Conservation (phyloP, 2,888 invertebrate species). For the Synanthedon vespiformis region DNA sequence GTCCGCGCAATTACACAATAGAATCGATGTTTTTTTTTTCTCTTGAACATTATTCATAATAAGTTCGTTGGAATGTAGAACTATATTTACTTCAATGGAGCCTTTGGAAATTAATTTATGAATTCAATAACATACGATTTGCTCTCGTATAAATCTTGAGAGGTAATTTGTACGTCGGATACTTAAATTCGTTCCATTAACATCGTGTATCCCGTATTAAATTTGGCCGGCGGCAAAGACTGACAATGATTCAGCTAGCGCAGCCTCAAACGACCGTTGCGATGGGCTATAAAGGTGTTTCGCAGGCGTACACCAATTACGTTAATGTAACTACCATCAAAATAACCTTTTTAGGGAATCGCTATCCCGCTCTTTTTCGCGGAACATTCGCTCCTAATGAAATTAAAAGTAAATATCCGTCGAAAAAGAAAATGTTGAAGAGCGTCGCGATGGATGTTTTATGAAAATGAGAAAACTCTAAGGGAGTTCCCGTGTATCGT, state of each 20-base stretch:
- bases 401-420: conserved; percentile 44
- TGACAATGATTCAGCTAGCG: conserved; percentile 54
- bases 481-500: conserved; percentile 16
- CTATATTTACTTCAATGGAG: conserved; percentile 4
- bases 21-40: conserved; percentile 27
- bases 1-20: conserved; percentile 36
- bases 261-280: conserved; percentile 49
- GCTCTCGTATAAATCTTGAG: conserved; percentile 48
- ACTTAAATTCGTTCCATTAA: conserved; percentile 54
- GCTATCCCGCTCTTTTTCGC: conserved; percentile 42
- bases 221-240: conserved; percentile 43
- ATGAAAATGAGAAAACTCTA: conserved; percentile 38
- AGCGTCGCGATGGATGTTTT: conserved; percentile 28
- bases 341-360: conserved; percentile 58
- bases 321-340: conserved; percentile 63
- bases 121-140: conserved; percentile 35
- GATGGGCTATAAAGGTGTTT: conserved; percentile 61
- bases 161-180: conserved; percentile 44
- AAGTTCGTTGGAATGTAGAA: conserved; percentile 3
- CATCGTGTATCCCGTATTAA: conserved; percentile 45
- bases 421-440: conserved; percentile 18
- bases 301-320: conserved; percentile 61
- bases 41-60: conserved; percentile 12
- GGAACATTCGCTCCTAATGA: conserved; percentile 46
- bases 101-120: background rate